phyloP scores from a whole-genome alignment of 2,797 vertebrate genomes.

The Pampus argenteus region DNA sequence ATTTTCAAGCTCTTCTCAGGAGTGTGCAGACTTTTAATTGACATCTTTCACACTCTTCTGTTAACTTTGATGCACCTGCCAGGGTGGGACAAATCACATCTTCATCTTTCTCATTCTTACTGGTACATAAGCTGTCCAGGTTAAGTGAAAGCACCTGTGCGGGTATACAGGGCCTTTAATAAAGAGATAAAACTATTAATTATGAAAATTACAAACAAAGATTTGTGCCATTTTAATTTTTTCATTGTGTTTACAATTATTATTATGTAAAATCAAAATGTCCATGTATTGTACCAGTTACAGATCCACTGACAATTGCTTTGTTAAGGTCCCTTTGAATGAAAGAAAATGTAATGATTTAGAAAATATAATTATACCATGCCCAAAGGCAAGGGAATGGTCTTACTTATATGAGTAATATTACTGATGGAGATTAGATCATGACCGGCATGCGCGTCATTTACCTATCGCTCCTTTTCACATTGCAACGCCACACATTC shows the following conservation, averaged over 20 bases:
- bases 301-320: not conserved
- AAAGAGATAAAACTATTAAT: not conserved
- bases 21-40: too few species aligned
- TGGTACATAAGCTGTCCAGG: too few species aligned
- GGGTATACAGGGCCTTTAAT: too few species aligned
- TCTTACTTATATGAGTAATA: conserved; percentile 35
- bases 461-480: not conserved
- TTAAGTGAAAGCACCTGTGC: too few species aligned
- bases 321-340: not conserved
- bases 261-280: too few species aligned
- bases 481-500: not conserved
- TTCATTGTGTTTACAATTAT: not conserved
- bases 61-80: too few species aligned
- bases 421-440: conserved; percentile 35
- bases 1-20: too few species aligned
- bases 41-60: too few species aligned
- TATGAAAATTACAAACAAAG: not conserved
- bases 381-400: conserved; percentile 40
- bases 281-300: not conserved
- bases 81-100: too few species aligned
- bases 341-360: conserved; percentile 25
- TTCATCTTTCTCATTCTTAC: too few species aligned
- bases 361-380: not conserved
- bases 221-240: not conserved
- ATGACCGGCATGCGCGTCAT: conserved; percentile 29